A percentile compares a stretch with the other conserved stretches of the same genome.
These are phyloP conservation scores for Lagria hirta DNA, from an alignment of 2,888 invertebrate genomes.

Conservation along the genomic window DNA sequence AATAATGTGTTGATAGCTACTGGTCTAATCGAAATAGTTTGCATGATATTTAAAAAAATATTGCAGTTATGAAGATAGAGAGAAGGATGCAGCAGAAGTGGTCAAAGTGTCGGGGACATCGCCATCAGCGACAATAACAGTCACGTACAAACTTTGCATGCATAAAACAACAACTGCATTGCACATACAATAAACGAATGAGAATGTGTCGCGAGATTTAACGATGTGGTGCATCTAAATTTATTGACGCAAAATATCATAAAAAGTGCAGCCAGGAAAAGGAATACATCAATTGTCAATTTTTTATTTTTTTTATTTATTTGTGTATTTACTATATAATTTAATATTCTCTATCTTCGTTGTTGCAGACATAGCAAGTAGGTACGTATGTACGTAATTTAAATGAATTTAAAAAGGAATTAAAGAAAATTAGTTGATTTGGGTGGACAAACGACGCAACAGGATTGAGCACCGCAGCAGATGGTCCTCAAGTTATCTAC, in stretches of 20 bases:
- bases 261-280: constrained; percentile 12
- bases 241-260: constrained; percentile 8
- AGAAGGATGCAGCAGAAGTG: constrained; percentile 20
- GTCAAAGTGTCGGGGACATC: constrained; percentile 32
- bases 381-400: too few relatives aligned
- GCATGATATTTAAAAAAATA: constrained; percentile 17
- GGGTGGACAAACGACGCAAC: constrained; percentile 1
- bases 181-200: constrained; percentile 46
- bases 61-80: constrained; percentile 15
- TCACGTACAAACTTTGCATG: constrained; percentile 48
- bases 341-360: too few relatives aligned
- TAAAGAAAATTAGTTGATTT: too few relatives aligned
- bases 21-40: constrained; percentile 18
- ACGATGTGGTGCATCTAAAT: constrained; percentile 34
- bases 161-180: constrained; percentile 47
- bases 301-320: too few relatives aligned
- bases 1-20: constrained; percentile 18
- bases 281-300: too few relatives aligned
- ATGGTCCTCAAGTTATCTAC: constrained; percentile 36
- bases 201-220: constrained; percentile 40
- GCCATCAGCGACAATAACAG: constrained; percentile 34
- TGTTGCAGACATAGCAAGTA: too few relatives aligned
- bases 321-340: too few relatives aligned
- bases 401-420: too few relatives aligned
- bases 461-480: constrained; percentile 28